phyloP scores from a whole-genome alignment of 2,888 invertebrate genomes.

The Agrotis clavis region DNA sequence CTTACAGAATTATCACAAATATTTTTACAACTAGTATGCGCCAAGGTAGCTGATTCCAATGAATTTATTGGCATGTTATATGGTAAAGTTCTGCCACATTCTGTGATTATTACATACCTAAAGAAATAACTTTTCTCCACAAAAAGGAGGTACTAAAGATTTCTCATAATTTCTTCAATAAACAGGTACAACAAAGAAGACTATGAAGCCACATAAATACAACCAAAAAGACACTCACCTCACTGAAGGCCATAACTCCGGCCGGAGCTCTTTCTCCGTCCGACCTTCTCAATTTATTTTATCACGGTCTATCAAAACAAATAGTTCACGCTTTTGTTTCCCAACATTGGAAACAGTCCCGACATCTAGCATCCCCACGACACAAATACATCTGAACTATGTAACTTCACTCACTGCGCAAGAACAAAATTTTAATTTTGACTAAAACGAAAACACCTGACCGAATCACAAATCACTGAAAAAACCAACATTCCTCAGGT shows the following conservation, averaged over 20 bases:
- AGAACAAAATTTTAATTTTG: slow-evolving; percentile 89
- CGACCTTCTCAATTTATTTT: slow-evolving; percentile 88
- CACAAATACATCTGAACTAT: slow-evolving; percentile 90
- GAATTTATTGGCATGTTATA: slow-evolving; percentile 21
- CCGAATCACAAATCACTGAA: slow-evolving; percentile 92
- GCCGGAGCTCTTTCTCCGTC: slow-evolving; percentile 90
- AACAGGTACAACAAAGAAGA: slow-evolving; percentile 54
- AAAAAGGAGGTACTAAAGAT: slow-evolving; percentile 16
- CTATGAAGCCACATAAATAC: slow-evolving; percentile 55
- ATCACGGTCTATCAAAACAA: slow-evolving; percentile 90
- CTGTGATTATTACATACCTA: background rate
- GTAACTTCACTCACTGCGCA: slow-evolving; percentile 90
- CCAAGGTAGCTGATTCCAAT: slow-evolving; percentile 34
- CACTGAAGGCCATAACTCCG: slow-evolving; percentile 95
- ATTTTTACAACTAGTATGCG: slow-evolving; percentile 47
- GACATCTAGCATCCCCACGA: slow-evolving; percentile 89
- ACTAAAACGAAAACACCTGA: slow-evolving; percentile 91
- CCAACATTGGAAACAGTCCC: slow-evolving; percentile 90
- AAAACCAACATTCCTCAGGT: slow-evolving; percentile 93
- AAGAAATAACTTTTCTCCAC: slow-evolving; percentile 20
- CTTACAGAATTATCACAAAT: slow-evolving; percentile 51
- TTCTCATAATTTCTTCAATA: slow-evolving; percentile 24
- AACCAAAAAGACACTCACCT: slow-evolving; percentile 90
- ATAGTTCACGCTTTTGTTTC: slow-evolving; percentile 90
- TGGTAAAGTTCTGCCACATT: slow-evolving; percentile 19